These are phyloP conservation scores for Diadegma fenestrale DNA, from an alignment of 2,888 invertebrate genomes.

Conservation along the genomic window DNA sequence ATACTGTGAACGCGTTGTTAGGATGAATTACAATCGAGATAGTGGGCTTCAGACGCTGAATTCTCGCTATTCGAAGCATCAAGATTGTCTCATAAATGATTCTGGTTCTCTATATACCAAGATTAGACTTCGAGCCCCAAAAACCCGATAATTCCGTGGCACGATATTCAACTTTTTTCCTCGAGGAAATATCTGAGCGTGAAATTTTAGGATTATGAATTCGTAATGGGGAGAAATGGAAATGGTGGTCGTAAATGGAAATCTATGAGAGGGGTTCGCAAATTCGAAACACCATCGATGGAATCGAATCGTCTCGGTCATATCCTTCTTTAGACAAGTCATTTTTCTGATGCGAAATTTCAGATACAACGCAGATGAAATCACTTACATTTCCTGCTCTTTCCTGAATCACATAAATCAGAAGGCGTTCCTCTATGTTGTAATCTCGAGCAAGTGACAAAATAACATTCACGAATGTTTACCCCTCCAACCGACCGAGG, in stretches of 20 bases:
- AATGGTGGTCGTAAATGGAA: background rate
- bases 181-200: background rate
- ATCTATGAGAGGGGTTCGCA: conserved; percentile 12
- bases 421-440: conserved; percentile 23
- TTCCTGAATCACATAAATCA: conserved; percentile 52
- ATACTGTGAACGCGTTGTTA: background rate
- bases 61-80: background rate
- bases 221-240: background rate
- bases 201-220: background rate
- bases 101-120: background rate
- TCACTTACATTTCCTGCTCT: conserved; percentile 53
- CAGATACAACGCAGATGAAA: conserved; percentile 41
- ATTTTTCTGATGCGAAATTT: conserved; percentile 41
- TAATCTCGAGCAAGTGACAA: conserved; percentile 33
- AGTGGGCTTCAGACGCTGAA: background rate
- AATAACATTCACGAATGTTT: conserved; percentile 55
- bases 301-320: conserved; percentile 37
- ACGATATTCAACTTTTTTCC: background rate
- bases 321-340: conserved; percentile 32
- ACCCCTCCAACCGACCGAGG: conserved; percentile 51
- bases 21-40: background rate
- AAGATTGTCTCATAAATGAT: background rate
- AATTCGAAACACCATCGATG: conserved; percentile 28
- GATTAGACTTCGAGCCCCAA: background rate
- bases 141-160: background rate